These are phyloP conservation scores for Oncorhynchus nerka DNA, from an alignment of 2,113 vertebrate species.

Conservation along the genomic window DNA sequence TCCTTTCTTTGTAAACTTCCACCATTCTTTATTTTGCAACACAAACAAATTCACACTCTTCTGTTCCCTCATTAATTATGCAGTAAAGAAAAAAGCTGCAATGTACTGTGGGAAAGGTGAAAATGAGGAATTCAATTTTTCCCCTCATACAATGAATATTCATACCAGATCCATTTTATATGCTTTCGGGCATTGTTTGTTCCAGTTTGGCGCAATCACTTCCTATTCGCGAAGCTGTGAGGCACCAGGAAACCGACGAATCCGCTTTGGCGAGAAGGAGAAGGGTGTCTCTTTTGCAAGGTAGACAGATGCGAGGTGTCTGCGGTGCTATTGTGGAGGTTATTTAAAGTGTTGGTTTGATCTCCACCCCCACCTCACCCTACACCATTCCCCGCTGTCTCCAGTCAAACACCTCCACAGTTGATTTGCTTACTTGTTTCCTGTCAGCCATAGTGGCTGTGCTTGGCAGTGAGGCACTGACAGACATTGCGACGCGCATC, in stretches of 20 bases:
- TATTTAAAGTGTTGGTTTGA: conserved; percentile 47
- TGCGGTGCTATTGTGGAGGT: conserved; percentile 44
- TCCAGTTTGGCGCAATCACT: conserved; percentile 63
- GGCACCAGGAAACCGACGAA: conserved; percentile 65
- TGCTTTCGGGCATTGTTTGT: conserved; percentile 76
- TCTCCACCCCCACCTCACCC: conserved; percentile 38
- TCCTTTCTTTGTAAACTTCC: conserved; percentile 22
- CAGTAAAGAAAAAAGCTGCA: conserved; percentile 76
- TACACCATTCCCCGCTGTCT: conserved; percentile 7
- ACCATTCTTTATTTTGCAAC: conserved; percentile 67
- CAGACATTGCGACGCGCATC: conserved; percentile 24
- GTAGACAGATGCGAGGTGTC: conserved; percentile 62
- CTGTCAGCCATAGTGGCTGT: conserved; percentile 30
- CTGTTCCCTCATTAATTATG: conserved; percentile 79
- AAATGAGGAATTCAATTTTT: conserved; percentile 76
- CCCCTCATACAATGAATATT: conserved; percentile 76
- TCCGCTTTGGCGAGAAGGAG: conserved; percentile 53
- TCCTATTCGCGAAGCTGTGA: conserved; percentile 71
- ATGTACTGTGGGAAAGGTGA: conserved; percentile 66
- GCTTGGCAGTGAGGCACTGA: conserved; percentile 29
- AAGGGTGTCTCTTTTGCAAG: conserved; percentile 61
- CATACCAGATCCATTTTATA: conserved; percentile 76
- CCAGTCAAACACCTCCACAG: neutral
- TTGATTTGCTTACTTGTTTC: conserved; percentile 42
- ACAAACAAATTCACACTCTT: conserved; percentile 78